These are phyloP conservation scores for Branchellion lobata DNA, from an alignment of 2,888 invertebrate genomes.

Conservation along the genomic window DNA sequence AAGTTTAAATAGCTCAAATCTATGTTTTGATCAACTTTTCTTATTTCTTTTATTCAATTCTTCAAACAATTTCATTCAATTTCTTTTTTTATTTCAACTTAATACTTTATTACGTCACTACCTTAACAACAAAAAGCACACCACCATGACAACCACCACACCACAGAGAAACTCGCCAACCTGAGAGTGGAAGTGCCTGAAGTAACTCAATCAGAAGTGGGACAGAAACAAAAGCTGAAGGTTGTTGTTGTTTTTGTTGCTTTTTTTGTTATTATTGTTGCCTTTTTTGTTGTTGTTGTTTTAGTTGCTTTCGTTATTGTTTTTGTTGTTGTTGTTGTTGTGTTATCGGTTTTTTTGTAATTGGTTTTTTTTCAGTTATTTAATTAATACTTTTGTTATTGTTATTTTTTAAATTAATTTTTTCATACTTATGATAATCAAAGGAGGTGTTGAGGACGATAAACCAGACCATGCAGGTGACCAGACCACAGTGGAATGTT, in stretches of 20 bases:
- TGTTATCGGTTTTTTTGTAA: not conserved
- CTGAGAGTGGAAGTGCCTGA: conserved; percentile 87
- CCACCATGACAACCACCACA: too few relatives aligned
- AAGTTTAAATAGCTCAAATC: not conserved
- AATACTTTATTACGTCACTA: too few relatives aligned
- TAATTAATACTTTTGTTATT: conserved; percentile 71
- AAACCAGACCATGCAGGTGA: not conserved
- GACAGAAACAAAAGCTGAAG: conserved; percentile 85
- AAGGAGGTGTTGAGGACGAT: conserved; percentile 17
- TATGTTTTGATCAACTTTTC: too few relatives aligned
- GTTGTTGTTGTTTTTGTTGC: conserved; percentile 74
- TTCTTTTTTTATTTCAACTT: too few relatives aligned
- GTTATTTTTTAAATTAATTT: not conserved
- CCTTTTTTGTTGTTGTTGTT: conserved; percentile 65
- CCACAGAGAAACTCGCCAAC: conserved; percentile 51
- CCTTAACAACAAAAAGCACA: too few relatives aligned
- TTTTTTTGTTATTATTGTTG: not conserved
- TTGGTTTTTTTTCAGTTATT: not conserved
- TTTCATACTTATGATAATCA: not conserved
- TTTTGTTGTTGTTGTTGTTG: conserved; percentile 70
- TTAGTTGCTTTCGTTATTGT: conserved; percentile 66
- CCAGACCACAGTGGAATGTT: not conserved
- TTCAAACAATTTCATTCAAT: too few relatives aligned
- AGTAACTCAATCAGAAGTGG: conserved; percentile 88
- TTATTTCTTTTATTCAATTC: too few relatives aligned